Evolutionary conservation across 1,140 invertebrate genomes (phyloP).

Genomic region (Caenorhabditis remanei): DNA sequence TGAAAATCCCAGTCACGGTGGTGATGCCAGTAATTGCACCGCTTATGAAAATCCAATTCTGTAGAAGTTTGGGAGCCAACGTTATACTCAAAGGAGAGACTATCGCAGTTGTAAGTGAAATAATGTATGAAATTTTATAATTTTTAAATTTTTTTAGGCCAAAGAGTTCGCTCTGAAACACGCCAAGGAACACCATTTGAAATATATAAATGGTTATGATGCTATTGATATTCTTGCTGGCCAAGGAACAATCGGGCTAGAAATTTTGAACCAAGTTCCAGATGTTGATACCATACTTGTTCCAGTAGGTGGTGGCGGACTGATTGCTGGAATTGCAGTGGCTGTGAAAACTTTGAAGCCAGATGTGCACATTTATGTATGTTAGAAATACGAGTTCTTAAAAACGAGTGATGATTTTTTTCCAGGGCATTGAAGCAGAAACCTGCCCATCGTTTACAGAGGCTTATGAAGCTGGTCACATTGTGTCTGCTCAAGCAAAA

Average conservation of each 20-base stretch:
- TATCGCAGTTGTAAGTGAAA: slow-evolving; percentile 83
- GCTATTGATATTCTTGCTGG: slow-evolving; percentile 93
- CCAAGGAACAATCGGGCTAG: slow-evolving; percentile 91
- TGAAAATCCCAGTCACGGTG: slow-evolving; percentile 89
- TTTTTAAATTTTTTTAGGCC: slow-evolving; percentile 79
- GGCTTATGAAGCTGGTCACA: slow-evolving; percentile 84
- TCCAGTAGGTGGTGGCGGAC: slow-evolving; percentile 89
- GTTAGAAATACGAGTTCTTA: no score
- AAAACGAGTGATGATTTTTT: no score
- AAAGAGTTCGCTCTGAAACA: slow-evolving; percentile 85
- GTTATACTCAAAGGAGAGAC: slow-evolving; percentile 88
- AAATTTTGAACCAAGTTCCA: slow-evolving; percentile 86
- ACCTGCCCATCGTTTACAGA: slow-evolving; percentile 87
- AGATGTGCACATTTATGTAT: slow-evolving; percentile 81
- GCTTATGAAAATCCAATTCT: slow-evolving; percentile 92
- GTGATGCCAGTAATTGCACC: slow-evolving; percentile 92
- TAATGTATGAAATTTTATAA: not conserved
- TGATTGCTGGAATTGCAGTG: slow-evolving; percentile 88
- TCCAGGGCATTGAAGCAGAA: slow-evolving; percentile 91
- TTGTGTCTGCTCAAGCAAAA: slow-evolving; percentile 83
- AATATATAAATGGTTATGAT: slow-evolving; percentile 92
- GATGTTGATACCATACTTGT: slow-evolving; percentile 82
- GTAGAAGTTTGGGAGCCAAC: slow-evolving; percentile 86
- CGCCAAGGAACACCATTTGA: slow-evolving; percentile 83
- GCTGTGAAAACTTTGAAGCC: slow-evolving; percentile 89